Evolutionary conservation across 1,140 invertebrate species (phyloP), one percentile per base, ranked within the genome.

Genomic region (Lutraria rhynchaena): DNA sequence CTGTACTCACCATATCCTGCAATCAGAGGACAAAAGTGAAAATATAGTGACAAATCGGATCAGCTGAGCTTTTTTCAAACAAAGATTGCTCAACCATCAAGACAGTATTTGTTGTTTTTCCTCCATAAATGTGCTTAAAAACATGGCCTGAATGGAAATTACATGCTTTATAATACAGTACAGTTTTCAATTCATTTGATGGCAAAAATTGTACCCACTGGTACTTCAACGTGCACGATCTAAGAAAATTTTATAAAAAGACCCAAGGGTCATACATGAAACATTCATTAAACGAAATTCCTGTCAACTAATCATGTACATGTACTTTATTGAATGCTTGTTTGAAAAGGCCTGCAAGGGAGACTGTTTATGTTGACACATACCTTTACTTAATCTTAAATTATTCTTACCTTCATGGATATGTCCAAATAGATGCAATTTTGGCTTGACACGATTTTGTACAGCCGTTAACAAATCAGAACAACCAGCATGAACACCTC

Each of bases 381-480:
- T 3, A 9, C 41, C 33, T 35, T 35, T 61, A 35, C 58, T 35
- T 11, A 49, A 11, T 49, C 11, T 49, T 11, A 11, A 19, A 11
- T 49, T 58, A 22, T 22, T 9, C 55, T 13, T 90, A 95, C 95
- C 96, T 94, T 97, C 96, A 92, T 97, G 96, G 58, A 97, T 95
- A 89, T 97, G 96, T 3, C 96, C 96, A 93, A 96, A 97, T 9
- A 97, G 94, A 90, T 97, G 96, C 90, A 96, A 97, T 87, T 96
- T 96, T 44, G 96, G 96, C 90, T 95, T 94, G 9, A 97, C 94
- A 49, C 96, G 91, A 83, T 95, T 93, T 88, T 96, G 96, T 0
- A 97, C 94, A 0, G 95, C 96, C 44, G 94, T 93, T 17, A 97
- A 91, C 19, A 97, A 92, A 91, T 97, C 96, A 1, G 96, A 95